Conservation (phyloP, 2,113 vertebrate genomes). For the Sphyrna mokarran region DNA sequence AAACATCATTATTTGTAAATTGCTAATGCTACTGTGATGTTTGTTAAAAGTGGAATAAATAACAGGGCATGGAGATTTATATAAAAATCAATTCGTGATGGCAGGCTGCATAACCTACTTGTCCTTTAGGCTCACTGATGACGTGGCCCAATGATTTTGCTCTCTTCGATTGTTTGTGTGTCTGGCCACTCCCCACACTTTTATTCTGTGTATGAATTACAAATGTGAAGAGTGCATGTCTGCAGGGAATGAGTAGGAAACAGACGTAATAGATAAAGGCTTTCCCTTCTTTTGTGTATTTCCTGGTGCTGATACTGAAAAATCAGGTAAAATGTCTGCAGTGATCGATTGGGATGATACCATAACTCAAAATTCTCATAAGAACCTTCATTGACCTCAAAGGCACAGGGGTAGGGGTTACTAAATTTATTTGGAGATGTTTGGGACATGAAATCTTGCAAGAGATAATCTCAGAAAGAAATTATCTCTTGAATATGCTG, state of each 20-base stretch:
- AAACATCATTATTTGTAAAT: background rate
- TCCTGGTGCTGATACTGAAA: slow-evolving; percentile 13
- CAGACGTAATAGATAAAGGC: slow-evolving; percentile 9
- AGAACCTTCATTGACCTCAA: background rate
- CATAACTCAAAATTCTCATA: background rate
- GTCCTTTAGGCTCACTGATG: slow-evolving; percentile 23
- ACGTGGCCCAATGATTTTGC: slow-evolving; percentile 16
- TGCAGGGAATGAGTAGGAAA: slow-evolving; percentile 25
- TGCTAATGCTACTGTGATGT: background rate
- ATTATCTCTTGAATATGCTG: background rate
- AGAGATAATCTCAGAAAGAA: background rate
- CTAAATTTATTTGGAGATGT: background rate
- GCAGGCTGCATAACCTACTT: slow-evolving; percentile 25
- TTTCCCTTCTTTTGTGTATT: background rate
- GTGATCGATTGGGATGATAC: slow-evolving; percentile 5
- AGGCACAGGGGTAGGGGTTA: background rate
- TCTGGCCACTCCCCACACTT: slow-evolving; percentile 10
- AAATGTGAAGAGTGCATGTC: background rate
- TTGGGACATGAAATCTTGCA: background rate
- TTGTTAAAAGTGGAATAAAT: slow-evolving; percentile 11
- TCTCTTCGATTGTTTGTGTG: background rate
- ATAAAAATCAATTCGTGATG: background rate
- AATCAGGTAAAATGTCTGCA: background rate
- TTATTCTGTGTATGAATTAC: slow-evolving; percentile 16
- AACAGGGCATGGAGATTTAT: slow-evolving; percentile 13